Base-by-base conservation (phyloP, 2,113 vertebrate genomes). In the Hymenochirus boettgeri region DNA sequence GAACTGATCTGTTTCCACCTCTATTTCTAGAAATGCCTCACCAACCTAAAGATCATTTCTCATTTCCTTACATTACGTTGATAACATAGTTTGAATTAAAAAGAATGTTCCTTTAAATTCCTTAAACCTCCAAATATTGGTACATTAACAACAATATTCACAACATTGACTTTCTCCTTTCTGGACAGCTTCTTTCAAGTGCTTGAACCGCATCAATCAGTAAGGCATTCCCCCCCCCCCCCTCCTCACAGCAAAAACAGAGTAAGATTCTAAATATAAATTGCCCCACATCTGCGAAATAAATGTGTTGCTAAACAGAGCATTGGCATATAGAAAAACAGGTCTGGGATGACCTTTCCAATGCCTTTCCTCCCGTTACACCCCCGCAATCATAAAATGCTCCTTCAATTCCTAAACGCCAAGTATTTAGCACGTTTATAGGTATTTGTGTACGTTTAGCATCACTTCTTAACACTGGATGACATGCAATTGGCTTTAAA, bases 211-310 rank as follows among this genome's bases (percentile, higher is more conserved):
- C 55, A 67, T 67, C 64, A 67, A 67, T 67, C 64, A 65, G 15
- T 33, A 26, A 25, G 33, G 19, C 35, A 19, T 17, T 29, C 3
- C 59, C 35, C 59, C 26, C 29, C 45, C 55, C 27, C 48, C 29
- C 48, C 48, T 63, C 22, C 22, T 46, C 50, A 27, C 11, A 58
- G 55, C 22, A 23, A 67, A 67, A 67, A 52, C 46, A 67, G 55
- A 42, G 39, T 58, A 26, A 12, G 46, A 57, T 25, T 51, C 64
- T 58, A 67, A 58, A 67, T 67, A 57, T 67, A 67, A 58, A 67
- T 59, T 50, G 64, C 17, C 64, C 29, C 55, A 67, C 64, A 67
- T 58, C 47, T 67, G 45, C 29, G 52, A 59, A 67, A 67, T 59
- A 55, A 66, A 39, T 51, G 55, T 33, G 21, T 26, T 15, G 25